These are phyloP conservation scores for Buphagus erythrorhynchus DNA, from an alignment of 2,797 vertebrate species.

Conservation along the genomic window DNA sequence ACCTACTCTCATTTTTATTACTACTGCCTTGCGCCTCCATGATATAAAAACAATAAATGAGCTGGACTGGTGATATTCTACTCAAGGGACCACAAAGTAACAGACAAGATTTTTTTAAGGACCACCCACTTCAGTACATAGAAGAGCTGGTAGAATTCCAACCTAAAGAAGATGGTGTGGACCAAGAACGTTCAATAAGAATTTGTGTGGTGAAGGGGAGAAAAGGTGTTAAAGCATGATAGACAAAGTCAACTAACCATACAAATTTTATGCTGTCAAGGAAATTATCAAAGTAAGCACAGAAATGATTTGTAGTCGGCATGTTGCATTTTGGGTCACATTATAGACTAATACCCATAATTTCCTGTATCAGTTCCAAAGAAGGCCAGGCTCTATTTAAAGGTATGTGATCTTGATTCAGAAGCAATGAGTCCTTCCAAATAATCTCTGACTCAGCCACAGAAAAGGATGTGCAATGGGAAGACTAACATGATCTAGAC, in stretches of 20 bases:
- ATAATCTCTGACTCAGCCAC: not conserved
- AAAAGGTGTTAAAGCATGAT: not conserved
- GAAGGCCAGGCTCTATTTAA: not conserved
- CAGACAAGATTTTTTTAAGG: not conserved
- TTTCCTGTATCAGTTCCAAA: not conserved
- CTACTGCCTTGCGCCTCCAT: not conserved
- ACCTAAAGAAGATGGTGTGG: not conserved
- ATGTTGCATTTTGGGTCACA: not conserved
- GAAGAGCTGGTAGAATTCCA: not conserved
- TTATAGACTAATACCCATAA: not conserved
- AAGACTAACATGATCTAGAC: not conserved
- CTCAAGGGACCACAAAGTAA: not conserved
- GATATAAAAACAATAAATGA: not conserved
- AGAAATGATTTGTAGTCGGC: not conserved
- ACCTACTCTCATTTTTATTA: not conserved
- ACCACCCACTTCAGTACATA: not conserved
- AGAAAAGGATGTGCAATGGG: not conserved
- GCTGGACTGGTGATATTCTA: not conserved
- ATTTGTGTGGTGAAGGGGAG: not conserved
- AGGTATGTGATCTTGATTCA: not conserved
- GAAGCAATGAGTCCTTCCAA: not conserved
- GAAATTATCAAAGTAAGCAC: not conserved
- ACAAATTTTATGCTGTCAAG: not conserved
- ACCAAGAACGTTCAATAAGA: not conserved
- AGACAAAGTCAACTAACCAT: not conserved